Conservation (phyloP, 2,888 invertebrate species). For the Thalpophila matura region DNA sequence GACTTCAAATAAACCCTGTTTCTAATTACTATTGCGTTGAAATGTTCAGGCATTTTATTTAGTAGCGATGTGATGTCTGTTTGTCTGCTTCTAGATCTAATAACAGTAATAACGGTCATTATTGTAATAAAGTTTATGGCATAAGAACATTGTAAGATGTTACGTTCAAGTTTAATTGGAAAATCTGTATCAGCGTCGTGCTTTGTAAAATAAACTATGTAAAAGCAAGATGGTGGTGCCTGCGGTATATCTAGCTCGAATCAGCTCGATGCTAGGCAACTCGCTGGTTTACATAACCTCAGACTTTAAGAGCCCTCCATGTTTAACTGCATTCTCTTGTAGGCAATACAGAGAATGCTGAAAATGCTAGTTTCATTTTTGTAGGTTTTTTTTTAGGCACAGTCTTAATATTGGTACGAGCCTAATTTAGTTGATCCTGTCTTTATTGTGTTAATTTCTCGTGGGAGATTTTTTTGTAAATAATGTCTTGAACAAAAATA, state of each 20-base stretch:
- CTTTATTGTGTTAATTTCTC: slow-evolving; percentile 43
- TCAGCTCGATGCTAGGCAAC: too few relatives aligned
- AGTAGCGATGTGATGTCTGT: slow-evolving; percentile 35
- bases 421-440: slow-evolving; percentile 23
- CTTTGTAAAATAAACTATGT: slow-evolving; percentile 5
- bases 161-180: slow-evolving; percentile 30
- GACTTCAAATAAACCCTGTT: slow-evolving; percentile 50
- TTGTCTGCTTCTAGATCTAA: slow-evolving; percentile 42
- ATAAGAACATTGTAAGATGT: slow-evolving; percentile 15
- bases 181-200: neutral
- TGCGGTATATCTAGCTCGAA: too few relatives aligned
- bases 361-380: too few relatives aligned
- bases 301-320: neutral
- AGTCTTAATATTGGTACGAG: too few relatives aligned
- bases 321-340: neutral
- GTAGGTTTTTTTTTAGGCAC: too few relatives aligned
- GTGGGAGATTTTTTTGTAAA: slow-evolving; percentile 29
- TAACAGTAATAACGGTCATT: slow-evolving; percentile 43
- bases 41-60: slow-evolving; percentile 52
- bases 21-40: slow-evolving; percentile 55
- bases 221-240: slow-evolving; percentile 1
- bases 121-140: slow-evolving; percentile 32
- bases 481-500: slow-evolving; percentile 23
- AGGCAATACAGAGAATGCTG: too few relatives aligned
- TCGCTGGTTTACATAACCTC: neutral